Base-by-base conservation (phyloP, 2,797 vertebrate genomes). In the Okamejei kenojei region DNA sequence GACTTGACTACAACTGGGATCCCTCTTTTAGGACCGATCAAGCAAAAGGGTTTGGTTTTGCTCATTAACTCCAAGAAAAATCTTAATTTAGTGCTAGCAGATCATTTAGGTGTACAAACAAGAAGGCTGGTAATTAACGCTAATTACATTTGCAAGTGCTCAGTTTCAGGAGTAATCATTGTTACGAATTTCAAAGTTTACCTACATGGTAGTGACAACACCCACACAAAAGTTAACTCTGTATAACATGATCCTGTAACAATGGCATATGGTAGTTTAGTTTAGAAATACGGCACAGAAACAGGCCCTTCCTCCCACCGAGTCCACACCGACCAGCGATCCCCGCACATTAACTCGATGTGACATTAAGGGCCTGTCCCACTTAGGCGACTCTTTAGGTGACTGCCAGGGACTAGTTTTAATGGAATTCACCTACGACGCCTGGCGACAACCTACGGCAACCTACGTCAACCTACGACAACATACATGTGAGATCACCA, bases 41-140 rank as follows among this genome's bases (percentile, higher is more conserved):
- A 68, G 61, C 7, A 88, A 88, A 68, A 6, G 35, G 61, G 61
- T 68, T 17, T 63, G 65, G 7, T 7, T 88, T 68, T 65, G n/a
- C 7, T 21, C 84, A 88, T 68, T 88, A 68, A 88, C 32, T 19
- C 84, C n/a, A 32, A n/a, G 35, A 65, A 17, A 68, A 88, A 88
- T 88, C 61, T 32, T 68, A 19, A 88, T 65, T 88, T 32, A 68
- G 63, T 88, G 84, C 32, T 10, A 84, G 68, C 84, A 88, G 63
- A 88, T 88, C 21, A 88, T 88, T 88, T 88, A 63, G 61, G 65
- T 35, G n/a, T 88, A 68, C 63, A 88, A 88, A 68, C 84, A 88
- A 32, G 61, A 65, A 88, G 29, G n/a, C 9, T 7, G 32, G 32
- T 88, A 88, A 88, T 88, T 88, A 88, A 88, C 68, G 32, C 29